Evolutionary conservation across 1,140 invertebrate genomes (phyloP).

Genomic region (Trachelipus rathkii): DNA sequence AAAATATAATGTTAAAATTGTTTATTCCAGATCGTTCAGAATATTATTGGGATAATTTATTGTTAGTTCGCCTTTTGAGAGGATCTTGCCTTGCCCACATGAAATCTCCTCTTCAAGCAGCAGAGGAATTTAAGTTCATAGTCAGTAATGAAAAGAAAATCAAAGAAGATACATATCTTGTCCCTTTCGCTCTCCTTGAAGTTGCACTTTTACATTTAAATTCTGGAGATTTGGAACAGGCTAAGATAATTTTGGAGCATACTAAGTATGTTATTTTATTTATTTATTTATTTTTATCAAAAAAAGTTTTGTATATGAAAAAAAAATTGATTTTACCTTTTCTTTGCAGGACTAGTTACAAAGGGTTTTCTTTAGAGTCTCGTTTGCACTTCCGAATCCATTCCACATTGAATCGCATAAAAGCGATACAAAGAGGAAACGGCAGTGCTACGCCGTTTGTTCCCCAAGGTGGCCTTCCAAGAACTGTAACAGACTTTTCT

Average conservation of each 20-base stretch:
- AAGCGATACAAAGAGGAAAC: constrained; percentile 33
- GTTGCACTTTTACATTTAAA: constrained; percentile 70
- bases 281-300: neutral
- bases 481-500: neutral
- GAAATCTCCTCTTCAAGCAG: constrained; percentile 65
- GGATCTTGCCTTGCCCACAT: constrained; percentile 76
- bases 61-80: constrained; percentile 70
- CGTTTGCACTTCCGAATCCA: constrained; percentile 89
- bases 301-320: neutral
- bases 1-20: neutral
- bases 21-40: constrained; percentile 33
- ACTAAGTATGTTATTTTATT: constrained; percentile 65
- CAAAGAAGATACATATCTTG: constrained; percentile 75
- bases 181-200: constrained; percentile 83
- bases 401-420: constrained; percentile 61
- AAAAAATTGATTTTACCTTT: constrained; percentile 41
- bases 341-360: constrained; percentile 72
- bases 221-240: constrained; percentile 62
- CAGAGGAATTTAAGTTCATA: constrained; percentile 69
- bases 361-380: constrained; percentile 84
- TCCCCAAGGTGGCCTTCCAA: neutral
- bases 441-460: neutral
- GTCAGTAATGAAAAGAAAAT: constrained; percentile 69
- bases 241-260: constrained; percentile 70
- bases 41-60: constrained; percentile 71